Evolutionary conservation across 92 coral and sea anemone genomes (phyloP), one percentile per base, ranked within the genome.

Genomic region (Porites lobata): DNA sequence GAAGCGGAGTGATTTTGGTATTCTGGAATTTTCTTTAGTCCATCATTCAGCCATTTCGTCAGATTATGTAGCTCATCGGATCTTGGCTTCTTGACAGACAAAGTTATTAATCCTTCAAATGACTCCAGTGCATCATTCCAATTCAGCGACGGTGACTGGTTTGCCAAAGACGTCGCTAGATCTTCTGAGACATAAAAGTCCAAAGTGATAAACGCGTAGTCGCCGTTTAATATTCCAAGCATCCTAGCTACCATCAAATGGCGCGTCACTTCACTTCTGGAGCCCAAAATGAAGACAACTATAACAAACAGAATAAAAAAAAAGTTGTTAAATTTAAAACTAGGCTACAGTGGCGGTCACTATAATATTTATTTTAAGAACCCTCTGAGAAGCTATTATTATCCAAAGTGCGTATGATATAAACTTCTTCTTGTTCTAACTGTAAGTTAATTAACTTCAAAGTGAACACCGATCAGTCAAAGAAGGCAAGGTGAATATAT

Each of bases 131-230:
- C 63, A 57, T 93, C 77, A 3, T 69, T 18, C 58, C 65, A 70
- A 50, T 50, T 65, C 65, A 67, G 76, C 56, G 88, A 62, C 74
- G 63, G 32, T 43, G 70, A 9, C 12, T 17, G 51, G 8, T 14
- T 21, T 4, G 17, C 29, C 57, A 90, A 53, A 7, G 71, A 64
- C 20, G 12, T 26, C n/a, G 12, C 54, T 9, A 81, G 77, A 67
- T 65, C 7, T 69, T 69, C 85, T 65, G 86, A 72, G 50, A 87
- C 66, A 64, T 56, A 77, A 84, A 94, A 94, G 69, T 94, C 97
- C n/a, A 94, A 75, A 1, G 95, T 87, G 76, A 96, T 90, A 76
- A 96, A 94, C 32, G 96, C 96, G 38, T 78, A 96, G 47, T 91
- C 90, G 52, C 99, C 99, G 8, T 76, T 75, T 65, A 94, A 79